These are phyloP conservation scores for Cyrtonyx montezumae DNA, from an alignment of 2,113 vertebrate genomes.

Conservation along the genomic window DNA sequence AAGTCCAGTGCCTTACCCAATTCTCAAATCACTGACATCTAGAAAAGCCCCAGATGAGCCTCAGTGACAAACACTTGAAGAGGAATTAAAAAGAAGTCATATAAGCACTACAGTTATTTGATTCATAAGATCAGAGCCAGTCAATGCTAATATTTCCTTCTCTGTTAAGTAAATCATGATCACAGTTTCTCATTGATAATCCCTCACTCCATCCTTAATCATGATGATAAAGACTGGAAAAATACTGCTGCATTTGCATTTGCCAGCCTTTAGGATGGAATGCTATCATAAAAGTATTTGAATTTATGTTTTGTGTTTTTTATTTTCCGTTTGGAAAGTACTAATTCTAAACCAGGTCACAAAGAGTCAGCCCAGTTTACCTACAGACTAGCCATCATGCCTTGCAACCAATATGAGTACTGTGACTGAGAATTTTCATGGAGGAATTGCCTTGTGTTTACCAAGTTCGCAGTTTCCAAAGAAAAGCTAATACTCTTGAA, in stretches of 20 bases:
- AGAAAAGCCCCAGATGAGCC: neutral
- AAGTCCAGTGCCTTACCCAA: slow-evolving; percentile 79
- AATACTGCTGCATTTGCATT: neutral
- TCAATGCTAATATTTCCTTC: neutral
- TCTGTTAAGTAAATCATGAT: neutral
- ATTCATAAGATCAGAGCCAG: neutral
- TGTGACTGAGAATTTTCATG: neutral
- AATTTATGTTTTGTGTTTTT: neutral
- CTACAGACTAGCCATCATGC: rapidly evolving
- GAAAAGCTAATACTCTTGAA: neutral
- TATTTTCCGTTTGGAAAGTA: neutral
- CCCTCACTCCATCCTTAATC: neutral
- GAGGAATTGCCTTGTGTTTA: neutral
- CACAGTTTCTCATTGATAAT: neutral
- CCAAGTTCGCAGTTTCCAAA: neutral
- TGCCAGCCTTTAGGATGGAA: neutral
- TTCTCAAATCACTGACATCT: slow-evolving; percentile 77
- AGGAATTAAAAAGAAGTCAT: neutral
- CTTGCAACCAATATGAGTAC: neutral
- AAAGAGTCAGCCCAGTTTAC: rapidly evolving
- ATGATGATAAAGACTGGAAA: neutral
- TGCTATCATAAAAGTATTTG: neutral
- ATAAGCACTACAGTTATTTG: neutral
- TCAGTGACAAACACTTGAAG: neutral
- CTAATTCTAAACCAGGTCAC: neutral